These are phyloP conservation scores for Drosophila parthenogenetica DNA, from an alignment of 2,888 invertebrate species.

Conservation along the genomic window DNA sequence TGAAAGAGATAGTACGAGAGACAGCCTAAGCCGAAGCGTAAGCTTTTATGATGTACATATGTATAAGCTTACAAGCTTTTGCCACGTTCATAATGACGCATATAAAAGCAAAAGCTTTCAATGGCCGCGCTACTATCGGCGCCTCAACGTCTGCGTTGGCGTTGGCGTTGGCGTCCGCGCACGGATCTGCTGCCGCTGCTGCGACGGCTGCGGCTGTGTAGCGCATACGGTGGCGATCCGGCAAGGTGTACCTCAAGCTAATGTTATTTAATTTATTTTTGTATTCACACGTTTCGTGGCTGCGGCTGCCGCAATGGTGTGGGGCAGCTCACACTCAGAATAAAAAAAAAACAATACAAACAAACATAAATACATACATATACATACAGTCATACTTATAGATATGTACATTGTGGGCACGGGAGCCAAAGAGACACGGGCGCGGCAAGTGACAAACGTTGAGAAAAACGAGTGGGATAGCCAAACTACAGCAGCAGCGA, in stretches of 20 bases:
- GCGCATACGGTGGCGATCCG: conserved; percentile 67
- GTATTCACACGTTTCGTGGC: conserved; percentile 73
- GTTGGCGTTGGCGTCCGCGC: conserved; percentile 48
- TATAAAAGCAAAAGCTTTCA: conserved; percentile 50
- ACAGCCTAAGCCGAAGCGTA: not conserved
- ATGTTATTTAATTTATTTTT: conserved; percentile 80
- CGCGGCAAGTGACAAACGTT: conserved; percentile 51
- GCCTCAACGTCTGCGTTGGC: conserved; percentile 73
- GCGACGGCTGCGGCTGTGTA: conserved; percentile 50
- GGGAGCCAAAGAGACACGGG: conserved; percentile 22
- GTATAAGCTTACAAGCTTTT: conserved; percentile 46
- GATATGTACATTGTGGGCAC: conserved; percentile 14
- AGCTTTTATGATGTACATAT: conserved; percentile 14
- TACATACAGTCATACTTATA: too few species aligned
- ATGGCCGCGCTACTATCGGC: conserved; percentile 58
- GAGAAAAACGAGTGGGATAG: conserved; percentile 53
- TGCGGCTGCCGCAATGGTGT: conserved; percentile 26
- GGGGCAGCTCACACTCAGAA: conserved; percentile 27
- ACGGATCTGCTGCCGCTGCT: not conserved
- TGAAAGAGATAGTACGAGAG: not conserved
- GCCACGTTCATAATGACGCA: conserved; percentile 55
- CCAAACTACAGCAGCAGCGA: conserved; percentile 23
- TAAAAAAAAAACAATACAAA: conserved; percentile 13
- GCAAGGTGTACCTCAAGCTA: conserved; percentile 78
- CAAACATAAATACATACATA: conserved; percentile 14